A percentile compares a stretch with the other conserved stretches of the same genome.
Evolutionary conservation across 2,113 vertebrate species (phyloP).

Genomic region (Forbesichthys papilliferus): DNA sequence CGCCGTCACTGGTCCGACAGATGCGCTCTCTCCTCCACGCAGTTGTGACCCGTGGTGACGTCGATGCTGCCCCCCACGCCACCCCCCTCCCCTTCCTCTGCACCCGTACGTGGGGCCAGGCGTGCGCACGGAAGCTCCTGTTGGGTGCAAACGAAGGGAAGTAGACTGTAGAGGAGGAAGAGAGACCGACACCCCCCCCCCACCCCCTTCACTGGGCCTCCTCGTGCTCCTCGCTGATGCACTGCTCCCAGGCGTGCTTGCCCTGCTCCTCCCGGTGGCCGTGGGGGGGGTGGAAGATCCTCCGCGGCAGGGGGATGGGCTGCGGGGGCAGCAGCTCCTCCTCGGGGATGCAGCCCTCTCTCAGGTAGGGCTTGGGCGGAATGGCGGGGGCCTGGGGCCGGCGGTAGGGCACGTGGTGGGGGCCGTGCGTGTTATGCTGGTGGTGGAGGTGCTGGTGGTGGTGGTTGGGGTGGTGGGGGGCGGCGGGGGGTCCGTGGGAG

Average conservation of each 20-base stretch:
- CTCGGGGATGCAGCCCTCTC: constrained; percentile 86
- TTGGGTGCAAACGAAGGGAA: constrained; percentile 52
- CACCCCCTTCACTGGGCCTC: constrained; percentile 54
- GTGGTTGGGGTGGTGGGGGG: constrained; percentile 48
- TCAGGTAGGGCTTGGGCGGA: constrained; percentile 90
- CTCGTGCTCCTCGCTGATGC: constrained; percentile 88
- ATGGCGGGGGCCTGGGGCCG: constrained; percentile 82
- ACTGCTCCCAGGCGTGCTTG: constrained; percentile 90
- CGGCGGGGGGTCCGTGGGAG: constrained; percentile 78
- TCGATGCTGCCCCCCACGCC: constrained; percentile 13
- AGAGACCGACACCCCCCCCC: constrained; percentile 15
- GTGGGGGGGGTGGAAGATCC: constrained; percentile 83
- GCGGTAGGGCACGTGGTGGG: constrained; percentile 69
- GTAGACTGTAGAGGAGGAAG: constrained; percentile 27
- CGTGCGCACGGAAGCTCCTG: background rate
- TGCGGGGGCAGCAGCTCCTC: constrained; percentile 79
- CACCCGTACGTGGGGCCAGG: constrained; percentile 28
- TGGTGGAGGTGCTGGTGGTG: constrained; percentile 64
- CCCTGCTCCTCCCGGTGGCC: constrained; percentile 85
- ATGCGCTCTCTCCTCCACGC: constrained; percentile 34
- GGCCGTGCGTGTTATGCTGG: constrained; percentile 45
- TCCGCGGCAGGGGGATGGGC: constrained; percentile 84
- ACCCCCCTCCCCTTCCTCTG: constrained; percentile 45
- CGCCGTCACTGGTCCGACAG: constrained; percentile 66
- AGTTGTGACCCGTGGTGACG: constrained; percentile 29